Conservation (phyloP, 1,140 invertebrate species). For the Xylocopa sonorina region DNA sequence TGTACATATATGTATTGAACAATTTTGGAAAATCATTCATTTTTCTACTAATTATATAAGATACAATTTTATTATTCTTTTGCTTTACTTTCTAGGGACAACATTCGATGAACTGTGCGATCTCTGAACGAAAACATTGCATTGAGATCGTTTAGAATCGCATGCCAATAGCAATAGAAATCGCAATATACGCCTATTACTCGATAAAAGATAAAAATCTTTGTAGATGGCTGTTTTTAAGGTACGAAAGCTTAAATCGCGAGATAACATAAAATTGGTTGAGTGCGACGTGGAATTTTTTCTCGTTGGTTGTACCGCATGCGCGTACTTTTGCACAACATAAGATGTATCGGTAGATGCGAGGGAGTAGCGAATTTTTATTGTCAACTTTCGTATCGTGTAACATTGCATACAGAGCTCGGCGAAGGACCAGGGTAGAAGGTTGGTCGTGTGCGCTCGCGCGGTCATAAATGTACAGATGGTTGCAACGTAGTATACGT, state of each 20-base stretch:
- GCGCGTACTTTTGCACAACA: background rate
- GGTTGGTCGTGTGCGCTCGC: conserved; percentile 20
- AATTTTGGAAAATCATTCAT: background rate
- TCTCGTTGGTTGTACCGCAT: background rate
- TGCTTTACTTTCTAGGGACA: background rate
- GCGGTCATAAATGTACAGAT: conserved; percentile 31
- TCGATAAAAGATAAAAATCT: background rate
- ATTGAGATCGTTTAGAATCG: conserved; percentile 46
- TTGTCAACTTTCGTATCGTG: conserved; percentile 47
- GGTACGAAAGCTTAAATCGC: too few species aligned
- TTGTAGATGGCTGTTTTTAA: too few species aligned
- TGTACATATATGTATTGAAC: conserved; percentile 2
- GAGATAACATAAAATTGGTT: too few species aligned
- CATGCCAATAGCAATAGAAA: background rate
- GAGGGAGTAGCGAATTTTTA: conserved; percentile 44
- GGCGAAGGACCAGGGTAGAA: conserved; percentile 42
- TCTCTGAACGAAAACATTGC: conserved; percentile 26
- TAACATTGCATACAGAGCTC: conserved; percentile 27
- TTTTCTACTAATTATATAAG: background rate
- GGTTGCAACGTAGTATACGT: conserved; percentile 38
- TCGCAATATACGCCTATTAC: background rate
- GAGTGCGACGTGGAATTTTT: background rate
- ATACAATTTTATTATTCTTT: conserved; percentile 20
- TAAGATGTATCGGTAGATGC: conserved; percentile 21
- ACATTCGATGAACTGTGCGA: background rate